These are phyloP conservation scores for Syndactyla subalaris DNA, from an alignment of 2,797 vertebrate genomes.

Conservation along the genomic window DNA sequence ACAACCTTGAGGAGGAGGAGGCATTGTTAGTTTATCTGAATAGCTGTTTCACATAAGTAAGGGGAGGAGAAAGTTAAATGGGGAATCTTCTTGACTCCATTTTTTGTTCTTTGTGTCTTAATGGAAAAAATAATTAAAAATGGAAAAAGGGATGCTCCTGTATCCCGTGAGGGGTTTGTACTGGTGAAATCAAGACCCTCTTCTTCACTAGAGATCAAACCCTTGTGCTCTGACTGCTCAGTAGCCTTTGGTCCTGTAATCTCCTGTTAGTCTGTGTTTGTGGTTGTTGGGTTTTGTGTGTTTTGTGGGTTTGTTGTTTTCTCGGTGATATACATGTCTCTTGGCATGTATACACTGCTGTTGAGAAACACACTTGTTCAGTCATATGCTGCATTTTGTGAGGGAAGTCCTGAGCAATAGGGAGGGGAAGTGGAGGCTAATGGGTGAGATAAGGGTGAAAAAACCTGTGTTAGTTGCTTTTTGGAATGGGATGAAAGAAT, in stretches of 20 bases:
- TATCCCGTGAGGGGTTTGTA: background rate
- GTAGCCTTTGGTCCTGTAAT: background rate
- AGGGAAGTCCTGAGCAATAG: background rate
- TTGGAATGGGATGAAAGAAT: background rate
- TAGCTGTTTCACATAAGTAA: background rate
- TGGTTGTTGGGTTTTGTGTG: background rate
- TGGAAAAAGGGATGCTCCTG: background rate
- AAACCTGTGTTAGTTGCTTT: background rate
- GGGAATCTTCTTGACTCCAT: background rate
- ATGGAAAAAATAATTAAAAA: background rate
- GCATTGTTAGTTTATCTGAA: background rate
- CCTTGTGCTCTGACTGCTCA: background rate
- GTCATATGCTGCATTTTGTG: background rate
- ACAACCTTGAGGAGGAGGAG: background rate
- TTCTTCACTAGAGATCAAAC: background rate
- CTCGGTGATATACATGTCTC: accelerated
- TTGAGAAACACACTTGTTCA: background rate
- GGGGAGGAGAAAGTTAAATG: background rate
- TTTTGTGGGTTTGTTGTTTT: background rate
- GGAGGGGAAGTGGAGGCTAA: background rate
- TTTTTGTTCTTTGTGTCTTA: background rate
- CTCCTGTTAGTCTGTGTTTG: background rate
- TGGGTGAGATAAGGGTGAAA: background rate
- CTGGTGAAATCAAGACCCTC: background rate
- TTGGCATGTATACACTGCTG: background rate